Base-by-base conservation (phyloP, 2,797 vertebrate genomes). In the Xenentodon cancila region DNA sequence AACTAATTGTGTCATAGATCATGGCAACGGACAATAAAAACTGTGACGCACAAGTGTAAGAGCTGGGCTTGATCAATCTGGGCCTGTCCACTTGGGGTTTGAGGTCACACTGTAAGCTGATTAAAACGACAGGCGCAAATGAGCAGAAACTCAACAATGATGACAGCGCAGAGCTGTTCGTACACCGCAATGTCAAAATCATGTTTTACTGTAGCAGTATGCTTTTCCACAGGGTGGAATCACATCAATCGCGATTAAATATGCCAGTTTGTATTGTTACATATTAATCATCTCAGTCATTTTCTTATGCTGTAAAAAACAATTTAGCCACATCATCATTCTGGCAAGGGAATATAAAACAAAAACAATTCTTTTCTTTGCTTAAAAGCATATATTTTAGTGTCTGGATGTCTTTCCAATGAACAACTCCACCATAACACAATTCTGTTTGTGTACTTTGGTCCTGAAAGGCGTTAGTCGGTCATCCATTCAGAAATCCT, bases 1-100 rank as follows among this genome's bases (percentile, higher is more conserved):
- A 21, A 73, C 82, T 82, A 81, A 84, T 84, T 85, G 80, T 75
- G 83, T 85, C 84, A 77, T 87, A 84, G 80, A 89, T 90, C 77
- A 86, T 49, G 53, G 69, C 70, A 46, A 72, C 4, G 47, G 78
- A 84, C 85, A 78, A 84, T 81, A 81, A 86, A 89, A 77, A 68
- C 70, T 75, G 56, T 82, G 80, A 81, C 77, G 65, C 73, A 75
- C 68, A 52, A 9, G 8, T 67, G 76, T 68, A 32, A 30, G 44
- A 80, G 68, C 71, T 21, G 57, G 62, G 77, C 45, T 74, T 73
- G 76, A 88, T 87, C 82, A 82, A 84, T 88, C 75, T 64, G 75
- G 57, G 47, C 56, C 71, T 68, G 71, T 72, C 64, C 59, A n/a
- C 49, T 44, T 32, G 56, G 57, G 80, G 67, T 64, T 73, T 78